Percentiles rank a stretch among this genome's conserved stretches.
These are phyloP conservation scores for Mycteria americana DNA, from an alignment of 2,797 vertebrate species.

Conservation along the genomic window DNA sequence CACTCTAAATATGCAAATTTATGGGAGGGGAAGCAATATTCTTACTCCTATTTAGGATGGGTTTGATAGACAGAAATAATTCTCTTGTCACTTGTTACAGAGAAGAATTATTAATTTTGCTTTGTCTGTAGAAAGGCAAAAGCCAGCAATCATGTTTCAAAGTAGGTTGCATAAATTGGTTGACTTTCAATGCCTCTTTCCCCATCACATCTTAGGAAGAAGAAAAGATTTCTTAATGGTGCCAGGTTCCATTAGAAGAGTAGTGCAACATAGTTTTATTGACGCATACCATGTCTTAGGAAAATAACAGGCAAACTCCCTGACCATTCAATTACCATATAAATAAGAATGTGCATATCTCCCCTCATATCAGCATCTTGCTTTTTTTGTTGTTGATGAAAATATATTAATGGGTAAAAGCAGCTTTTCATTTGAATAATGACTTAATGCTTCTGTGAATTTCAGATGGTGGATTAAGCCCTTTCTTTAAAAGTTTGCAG, in stretches of 20 bases:
- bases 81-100: constrained; percentile 27
- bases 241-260: background rate
- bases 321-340: constrained; percentile 47
- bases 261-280: background rate
- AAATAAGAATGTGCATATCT: constrained; percentile 33
- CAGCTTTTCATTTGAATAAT: constrained; percentile 56
- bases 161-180: constrained; percentile 1
- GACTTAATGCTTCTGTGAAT: constrained; percentile 23
- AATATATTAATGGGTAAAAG: constrained; percentile 33
- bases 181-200: constrained; percentile 18
- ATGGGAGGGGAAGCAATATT: constrained; percentile 9
- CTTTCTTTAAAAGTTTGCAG: constrained; percentile 15
- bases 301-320: constrained; percentile 14
- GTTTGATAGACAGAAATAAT: constrained; percentile 34
- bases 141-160: constrained; percentile 10
- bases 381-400: constrained; percentile 11
- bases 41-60: background rate
- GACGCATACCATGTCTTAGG: background rate
- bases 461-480: constrained; percentile 20
- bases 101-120: constrained; percentile 33
- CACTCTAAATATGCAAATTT: constrained; percentile 34
- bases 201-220: background rate
- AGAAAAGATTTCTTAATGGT: constrained; percentile 25
- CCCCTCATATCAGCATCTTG: constrained; percentile 21
- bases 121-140: constrained; percentile 39